Conservation (phyloP, 2,113 vertebrate genomes). For the Nibea coibor region DNA sequence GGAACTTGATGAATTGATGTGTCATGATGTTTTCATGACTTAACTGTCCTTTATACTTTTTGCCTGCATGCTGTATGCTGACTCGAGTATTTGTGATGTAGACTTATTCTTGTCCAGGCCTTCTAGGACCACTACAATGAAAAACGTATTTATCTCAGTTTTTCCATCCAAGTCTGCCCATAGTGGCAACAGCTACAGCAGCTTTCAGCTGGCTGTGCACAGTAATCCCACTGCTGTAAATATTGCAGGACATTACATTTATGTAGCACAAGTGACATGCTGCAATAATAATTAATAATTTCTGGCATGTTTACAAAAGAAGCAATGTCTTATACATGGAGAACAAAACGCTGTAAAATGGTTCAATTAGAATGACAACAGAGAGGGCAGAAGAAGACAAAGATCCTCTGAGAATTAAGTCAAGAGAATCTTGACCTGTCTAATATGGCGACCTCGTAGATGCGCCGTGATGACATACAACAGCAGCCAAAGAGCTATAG, state of each 20-base stretch:
- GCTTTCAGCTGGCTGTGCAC: not conserved
- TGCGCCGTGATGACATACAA: no score
- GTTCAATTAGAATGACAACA: no score
- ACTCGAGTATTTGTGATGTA: not conserved
- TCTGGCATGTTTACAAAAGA: no score
- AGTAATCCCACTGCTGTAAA: not conserved
- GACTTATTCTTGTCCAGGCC: not conserved
- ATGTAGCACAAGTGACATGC: not conserved
- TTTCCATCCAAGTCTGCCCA: not conserved
- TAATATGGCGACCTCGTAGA: no score
- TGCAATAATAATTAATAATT: not conserved
- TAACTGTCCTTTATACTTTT: not conserved
- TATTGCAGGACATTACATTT: not conserved
- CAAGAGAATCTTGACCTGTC: no score
- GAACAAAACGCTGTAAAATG: no score
- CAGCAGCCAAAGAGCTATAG: no score
- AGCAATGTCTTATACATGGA: no score
- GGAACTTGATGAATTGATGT: not conserved
- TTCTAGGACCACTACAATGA: not conserved
- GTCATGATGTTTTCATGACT: not conserved
- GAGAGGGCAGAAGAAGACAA: no score
- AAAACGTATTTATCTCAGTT: not conserved
- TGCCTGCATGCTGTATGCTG: not conserved
- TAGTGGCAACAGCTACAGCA: not conserved
- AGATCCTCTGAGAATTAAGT: no score